Conservation (phyloP, 35 echinoderm and acorn worm genomes). For the Nesometra sesokonis region DNA sequence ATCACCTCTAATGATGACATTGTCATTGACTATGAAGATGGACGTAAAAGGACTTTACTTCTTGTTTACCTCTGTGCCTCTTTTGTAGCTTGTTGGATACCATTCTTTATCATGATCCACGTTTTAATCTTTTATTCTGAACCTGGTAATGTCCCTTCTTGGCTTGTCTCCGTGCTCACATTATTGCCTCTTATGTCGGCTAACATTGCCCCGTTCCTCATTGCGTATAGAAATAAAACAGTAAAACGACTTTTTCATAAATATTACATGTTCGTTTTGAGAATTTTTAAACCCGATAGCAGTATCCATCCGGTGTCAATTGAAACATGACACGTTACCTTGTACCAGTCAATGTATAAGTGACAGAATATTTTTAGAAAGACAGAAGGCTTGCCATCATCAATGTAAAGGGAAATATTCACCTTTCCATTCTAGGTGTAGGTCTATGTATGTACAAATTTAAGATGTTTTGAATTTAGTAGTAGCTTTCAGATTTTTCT, state of each 20-base stretch:
- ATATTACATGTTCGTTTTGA: not conserved
- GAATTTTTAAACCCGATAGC: not conserved
- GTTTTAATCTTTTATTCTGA: not conserved
- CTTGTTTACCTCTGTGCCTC: not conserved
- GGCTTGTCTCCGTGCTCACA: not conserved
- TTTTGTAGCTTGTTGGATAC: not conserved
- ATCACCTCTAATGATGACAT: not conserved
- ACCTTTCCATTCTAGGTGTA: no score
- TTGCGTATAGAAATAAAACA: not conserved
- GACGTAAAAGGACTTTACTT: not conserved
- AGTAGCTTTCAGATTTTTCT: no score
- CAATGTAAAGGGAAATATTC: no score
- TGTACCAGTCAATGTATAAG: no score
- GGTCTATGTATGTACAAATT: no score
- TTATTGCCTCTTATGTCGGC: not conserved
- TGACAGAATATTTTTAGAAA: no score
- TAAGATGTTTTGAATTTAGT: no score
- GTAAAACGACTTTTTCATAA: not conserved
- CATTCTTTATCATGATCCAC: not conserved
- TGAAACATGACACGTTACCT: not conserved
- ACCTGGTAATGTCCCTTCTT: not conserved
- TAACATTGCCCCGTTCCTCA: not conserved
- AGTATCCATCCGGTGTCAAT: not conserved
- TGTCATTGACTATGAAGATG: not conserved
- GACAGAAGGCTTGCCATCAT: no score